phyloP scores from a whole-genome alignment of 30 jellyfish, hydroid and myxozoan species.

The Aurelia sp. region DNA sequence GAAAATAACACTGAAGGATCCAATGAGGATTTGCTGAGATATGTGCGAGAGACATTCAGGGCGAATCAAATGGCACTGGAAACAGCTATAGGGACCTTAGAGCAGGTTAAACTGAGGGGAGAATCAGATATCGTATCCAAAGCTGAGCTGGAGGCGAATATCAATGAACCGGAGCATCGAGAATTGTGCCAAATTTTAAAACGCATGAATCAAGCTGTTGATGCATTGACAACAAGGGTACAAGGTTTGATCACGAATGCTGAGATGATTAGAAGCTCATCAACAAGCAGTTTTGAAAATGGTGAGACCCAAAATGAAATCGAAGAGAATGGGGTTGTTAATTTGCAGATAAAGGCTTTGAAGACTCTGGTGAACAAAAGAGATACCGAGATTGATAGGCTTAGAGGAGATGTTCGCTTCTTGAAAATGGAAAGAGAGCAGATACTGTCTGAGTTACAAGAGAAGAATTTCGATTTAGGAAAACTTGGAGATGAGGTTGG shows the following conservation, averaged over 20 bases:
- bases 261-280: constrained; percentile 51
- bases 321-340: constrained; percentile 16
- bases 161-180: constrained; percentile 70
- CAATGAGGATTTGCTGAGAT: constrained; percentile 57
- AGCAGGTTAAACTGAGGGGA: constrained; percentile 77
- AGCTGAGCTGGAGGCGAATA: constrained; percentile 55
- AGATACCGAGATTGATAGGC: constrained; percentile 23
- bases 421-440: constrained; percentile 60
- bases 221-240: constrained; percentile 33
- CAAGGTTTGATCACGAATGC: constrained; percentile 64
- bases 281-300: constrained; percentile 54
- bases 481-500: constrained; percentile 67
- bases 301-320: constrained; percentile 12
- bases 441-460: constrained; percentile 62
- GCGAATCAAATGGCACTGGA: constrained; percentile 83
- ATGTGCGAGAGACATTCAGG: constrained; percentile 74
- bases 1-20: constrained; percentile 40
- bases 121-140: constrained; percentile 57
- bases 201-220: constrained; percentile 65
- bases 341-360: constrained; percentile 53
- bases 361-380: constrained; percentile 31
- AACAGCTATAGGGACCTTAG: constrained; percentile 82
- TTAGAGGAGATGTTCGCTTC: constrained; percentile 29
- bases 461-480: constrained; percentile 68
- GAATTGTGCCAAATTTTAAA: constrained; percentile 54